Evolutionary conservation across 2,888 invertebrate species (phyloP).

Genomic region (Drosophila niveifrons): DNA sequence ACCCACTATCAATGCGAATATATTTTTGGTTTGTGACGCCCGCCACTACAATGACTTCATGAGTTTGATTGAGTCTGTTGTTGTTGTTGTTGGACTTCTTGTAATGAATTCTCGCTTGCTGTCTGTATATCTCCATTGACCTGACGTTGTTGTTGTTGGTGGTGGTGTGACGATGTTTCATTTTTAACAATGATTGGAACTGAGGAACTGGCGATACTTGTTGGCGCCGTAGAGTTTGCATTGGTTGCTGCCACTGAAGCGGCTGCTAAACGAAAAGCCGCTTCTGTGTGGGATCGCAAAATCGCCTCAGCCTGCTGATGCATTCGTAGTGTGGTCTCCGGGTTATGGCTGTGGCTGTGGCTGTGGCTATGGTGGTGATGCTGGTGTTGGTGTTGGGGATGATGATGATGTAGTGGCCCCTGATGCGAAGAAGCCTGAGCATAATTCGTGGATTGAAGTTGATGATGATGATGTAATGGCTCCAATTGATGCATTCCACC

Average conservation of each 20-base stretch:
- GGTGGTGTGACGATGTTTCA: constrained; percentile 14
- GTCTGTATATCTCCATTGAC: constrained; percentile 34
- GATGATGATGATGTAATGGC: constrained; percentile 63
- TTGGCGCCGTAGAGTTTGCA: constrained; percentile 12
- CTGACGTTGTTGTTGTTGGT: constrained; percentile 71
- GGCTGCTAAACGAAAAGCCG: constrained; percentile 90
- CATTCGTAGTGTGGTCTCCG: constrained; percentile 87
- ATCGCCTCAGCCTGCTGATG: constrained; percentile 94
- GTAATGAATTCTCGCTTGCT: constrained; percentile 22
- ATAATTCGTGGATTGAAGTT: constrained; percentile 58
- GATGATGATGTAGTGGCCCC: constrained; percentile 63
- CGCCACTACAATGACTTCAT: constrained; percentile 4
- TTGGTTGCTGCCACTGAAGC: constrained; percentile 68
- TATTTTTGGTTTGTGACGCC: neutral
- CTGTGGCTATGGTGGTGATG: constrained; percentile 47
- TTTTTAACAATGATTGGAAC: neutral
- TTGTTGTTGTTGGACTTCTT: constrained; percentile 86
- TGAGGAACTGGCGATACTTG: neutral
- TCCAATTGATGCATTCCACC: constrained; percentile 68
- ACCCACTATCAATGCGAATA: neutral
- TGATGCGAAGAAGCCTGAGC: constrained; percentile 55
- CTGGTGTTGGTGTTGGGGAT: constrained; percentile 65
- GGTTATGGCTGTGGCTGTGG: constrained; percentile 67
- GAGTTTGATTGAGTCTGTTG: constrained; percentile 31
- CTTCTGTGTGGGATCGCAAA: constrained; percentile 94